phyloP scores from a whole-genome alignment of 1,140 invertebrate species.

The Acromyrmex heyeri region DNA sequence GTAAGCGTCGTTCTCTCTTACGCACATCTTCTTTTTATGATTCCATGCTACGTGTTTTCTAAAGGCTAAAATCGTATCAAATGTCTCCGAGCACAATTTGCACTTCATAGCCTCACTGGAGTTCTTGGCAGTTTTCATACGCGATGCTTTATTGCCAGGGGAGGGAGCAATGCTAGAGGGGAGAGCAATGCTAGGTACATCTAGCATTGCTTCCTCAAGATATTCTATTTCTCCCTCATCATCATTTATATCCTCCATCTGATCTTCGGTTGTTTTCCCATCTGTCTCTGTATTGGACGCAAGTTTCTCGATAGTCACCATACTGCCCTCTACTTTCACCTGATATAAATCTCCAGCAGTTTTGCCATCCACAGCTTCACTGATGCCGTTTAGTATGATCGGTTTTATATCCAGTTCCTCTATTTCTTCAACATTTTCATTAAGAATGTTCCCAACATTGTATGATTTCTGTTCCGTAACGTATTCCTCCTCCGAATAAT shows the following conservation, averaged over 20 bases:
- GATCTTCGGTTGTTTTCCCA: not conserved
- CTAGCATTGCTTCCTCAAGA: constrained; percentile 63
- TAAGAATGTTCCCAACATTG: constrained; percentile 84
- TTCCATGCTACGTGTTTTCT: constrained; percentile 84
- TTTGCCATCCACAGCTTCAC: constrained; percentile 7
- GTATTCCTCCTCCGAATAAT: constrained; percentile 58
- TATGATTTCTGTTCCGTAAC: constrained; percentile 77
- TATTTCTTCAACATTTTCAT: constrained; percentile 57
- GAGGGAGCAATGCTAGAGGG: too few species aligned
- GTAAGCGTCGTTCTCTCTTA: constrained; percentile 81
- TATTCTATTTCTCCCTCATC: constrained; percentile 71
- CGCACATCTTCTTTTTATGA: constrained; percentile 83
- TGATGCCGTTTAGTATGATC: constrained; percentile 69
- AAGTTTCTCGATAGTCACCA: constrained; percentile 78
- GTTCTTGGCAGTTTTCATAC: constrained; percentile 38
- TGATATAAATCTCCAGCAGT: constrained; percentile 75
- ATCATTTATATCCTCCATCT: constrained; percentile 58
- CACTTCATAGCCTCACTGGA: constrained; percentile 78
- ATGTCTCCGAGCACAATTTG: constrained; percentile 82
- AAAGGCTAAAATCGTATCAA: constrained; percentile 78
- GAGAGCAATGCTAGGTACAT: not conserved
- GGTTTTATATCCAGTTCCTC: constrained; percentile 65
- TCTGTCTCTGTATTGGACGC: constrained; percentile 39
- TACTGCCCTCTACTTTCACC: constrained; percentile 78
- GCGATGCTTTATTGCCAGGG: not conserved